Percentiles rank a stretch among this genome's conserved stretches.
phyloP scores from a whole-genome alignment of 2,888 invertebrate genomes.

The Ernsta delagoae region DNA sequence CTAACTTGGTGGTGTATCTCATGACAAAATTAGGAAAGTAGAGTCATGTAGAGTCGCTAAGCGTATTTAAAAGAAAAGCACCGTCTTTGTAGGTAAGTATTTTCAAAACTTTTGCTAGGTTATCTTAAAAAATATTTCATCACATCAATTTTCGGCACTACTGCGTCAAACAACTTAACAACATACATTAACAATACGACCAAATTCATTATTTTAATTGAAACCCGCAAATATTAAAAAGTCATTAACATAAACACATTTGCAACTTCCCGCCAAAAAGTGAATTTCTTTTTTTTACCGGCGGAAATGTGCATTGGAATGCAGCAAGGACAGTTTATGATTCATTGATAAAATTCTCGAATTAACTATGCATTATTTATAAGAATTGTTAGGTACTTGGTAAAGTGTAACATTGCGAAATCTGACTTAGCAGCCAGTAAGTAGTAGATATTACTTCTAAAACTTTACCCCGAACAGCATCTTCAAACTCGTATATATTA shows the following conservation, averaged over 20 bases:
- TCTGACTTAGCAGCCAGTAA: no score
- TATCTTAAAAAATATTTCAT: background rate
- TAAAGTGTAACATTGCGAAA: no score
- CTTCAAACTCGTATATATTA: no score
- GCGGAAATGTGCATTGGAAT: constrained; percentile 23
- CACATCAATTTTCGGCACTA: background rate
- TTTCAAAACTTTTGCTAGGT: no score
- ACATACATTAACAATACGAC: background rate
- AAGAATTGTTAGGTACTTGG: no score
- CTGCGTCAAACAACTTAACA: background rate
- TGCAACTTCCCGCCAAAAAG: constrained; percentile 23
- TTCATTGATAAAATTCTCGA: background rate
- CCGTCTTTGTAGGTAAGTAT: no score
- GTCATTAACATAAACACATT: constrained; percentile 4
- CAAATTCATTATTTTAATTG: background rate
- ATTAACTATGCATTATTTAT: background rate
- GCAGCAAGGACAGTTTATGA: constrained; percentile 21
- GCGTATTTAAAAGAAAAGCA: no score
- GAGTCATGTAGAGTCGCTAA: no score
- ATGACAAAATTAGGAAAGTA: no score
- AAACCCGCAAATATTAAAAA: constrained; percentile 6
- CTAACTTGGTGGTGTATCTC: no score
- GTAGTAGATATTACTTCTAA: no score
- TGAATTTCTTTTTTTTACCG: constrained; percentile 16
- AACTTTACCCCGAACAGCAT: no score